Base-by-base conservation (phyloP, 1,140 invertebrate genomes). In the Pomacea maculata region DNA sequence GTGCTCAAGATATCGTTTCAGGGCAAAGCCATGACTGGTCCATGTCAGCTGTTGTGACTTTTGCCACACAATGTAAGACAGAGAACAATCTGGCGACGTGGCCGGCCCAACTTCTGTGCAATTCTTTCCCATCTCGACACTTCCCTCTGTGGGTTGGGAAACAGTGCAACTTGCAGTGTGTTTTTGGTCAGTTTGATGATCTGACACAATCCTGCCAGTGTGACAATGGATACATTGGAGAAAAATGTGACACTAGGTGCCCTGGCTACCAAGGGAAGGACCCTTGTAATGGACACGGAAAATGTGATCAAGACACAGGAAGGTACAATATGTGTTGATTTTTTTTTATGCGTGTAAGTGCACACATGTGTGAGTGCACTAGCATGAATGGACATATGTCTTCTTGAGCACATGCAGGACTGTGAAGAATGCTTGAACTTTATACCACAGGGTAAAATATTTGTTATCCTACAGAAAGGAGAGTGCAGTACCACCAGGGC, bases 221-320 rank as follows among this genome's bases (percentile, higher is more conserved):
- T 79, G 57, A 81, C n/a, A 79, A 45, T 14, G 85, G 85, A 3
- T 84, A 73, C 81, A 86, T 83, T 81, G 85, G 85, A 25, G 68
- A 61, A 21, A 34, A 17, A 11, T 87, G 86, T 75, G 80, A 83
- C 74, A 29, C 85, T 57, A 72, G 67, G 29, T 87, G 86, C 55
- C 79, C 85, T 7, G 83, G 83, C 25, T 80, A 80, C 17, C 29
- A 54, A 5, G 55, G 67, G 11, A 83, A 80, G 17, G 79, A 76
- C 6, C 15, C 77, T 14, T 87, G 86, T 71, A 75, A 83, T 74
- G 79, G 80, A 55, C 83, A 86, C 61, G 86, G 86, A 25, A 73
- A 52, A 17, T 87, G 86, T 78, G 72, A 83, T 34, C 73, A 63
- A 25, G 65, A 57, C 52, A 65, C 65, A 45, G 77, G 77, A 78